A percentile compares a stretch with the other conserved stretches of the same genome.
Evolutionary conservation across 2,113 vertebrate genomes (phyloP).

Genomic region (Pachycephala philippinensis): DNA sequence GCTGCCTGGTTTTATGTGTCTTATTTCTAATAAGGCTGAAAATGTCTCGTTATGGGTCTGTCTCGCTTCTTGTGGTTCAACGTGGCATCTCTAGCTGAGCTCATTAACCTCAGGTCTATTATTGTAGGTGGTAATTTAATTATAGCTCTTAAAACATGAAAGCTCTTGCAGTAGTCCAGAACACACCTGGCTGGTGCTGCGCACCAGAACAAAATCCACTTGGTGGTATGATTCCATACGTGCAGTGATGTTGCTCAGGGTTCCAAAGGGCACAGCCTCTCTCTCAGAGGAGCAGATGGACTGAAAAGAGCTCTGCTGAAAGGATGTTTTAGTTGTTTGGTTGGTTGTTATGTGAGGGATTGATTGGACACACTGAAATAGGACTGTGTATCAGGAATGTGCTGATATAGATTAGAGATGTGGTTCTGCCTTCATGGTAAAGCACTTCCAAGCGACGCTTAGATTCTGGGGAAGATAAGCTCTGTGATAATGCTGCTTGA

Average conservation of each 20-base stretch:
- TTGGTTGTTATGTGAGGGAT: neutral
- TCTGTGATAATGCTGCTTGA: neutral
- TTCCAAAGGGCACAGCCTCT: neutral
- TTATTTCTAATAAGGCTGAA: neutral
- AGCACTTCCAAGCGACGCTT: fast-evolving
- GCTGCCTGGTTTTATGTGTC: fast-evolving
- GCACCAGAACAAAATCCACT: neutral
- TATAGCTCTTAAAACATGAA: neutral
- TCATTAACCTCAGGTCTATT: neutral
- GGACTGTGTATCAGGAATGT: fast-evolving
- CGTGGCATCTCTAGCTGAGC: neutral
- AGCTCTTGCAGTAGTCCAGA: neutral
- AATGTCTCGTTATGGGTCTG: neutral
- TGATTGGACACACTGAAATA: neutral
- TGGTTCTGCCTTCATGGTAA: neutral
- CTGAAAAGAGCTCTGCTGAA: neutral
- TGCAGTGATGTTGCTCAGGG: neutral
- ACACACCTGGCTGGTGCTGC: fast-evolving
- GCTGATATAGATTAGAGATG: neutral
- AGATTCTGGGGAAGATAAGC: neutral
- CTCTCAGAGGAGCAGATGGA: neutral
- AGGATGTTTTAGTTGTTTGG: neutral
- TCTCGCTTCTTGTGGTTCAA: neutral
- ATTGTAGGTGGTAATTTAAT: neutral
- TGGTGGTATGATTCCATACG: fast-evolving